Conservation (phyloP, 2,888 invertebrate species). For the Seira sanloemensis region DNA sequence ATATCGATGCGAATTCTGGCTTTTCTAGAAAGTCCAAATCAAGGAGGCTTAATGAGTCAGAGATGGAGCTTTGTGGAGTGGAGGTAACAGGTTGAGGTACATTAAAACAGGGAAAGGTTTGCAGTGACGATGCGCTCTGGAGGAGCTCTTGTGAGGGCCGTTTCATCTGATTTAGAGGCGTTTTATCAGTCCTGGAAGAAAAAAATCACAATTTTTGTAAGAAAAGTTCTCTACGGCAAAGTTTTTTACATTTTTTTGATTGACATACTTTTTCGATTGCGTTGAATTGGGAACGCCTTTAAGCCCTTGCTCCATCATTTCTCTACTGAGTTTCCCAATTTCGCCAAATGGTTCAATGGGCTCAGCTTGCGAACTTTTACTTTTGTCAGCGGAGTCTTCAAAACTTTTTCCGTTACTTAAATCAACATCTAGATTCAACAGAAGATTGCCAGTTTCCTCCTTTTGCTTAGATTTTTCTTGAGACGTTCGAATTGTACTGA, state of each 20-base stretch:
- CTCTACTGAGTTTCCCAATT: conserved; percentile 68
- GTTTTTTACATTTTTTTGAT: neutral
- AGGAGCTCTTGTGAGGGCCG: conserved; percentile 37
- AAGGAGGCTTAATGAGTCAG: conserved; percentile 40
- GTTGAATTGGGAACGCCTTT: conserved; percentile 39
- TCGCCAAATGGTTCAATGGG: conserved; percentile 64
- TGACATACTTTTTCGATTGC: conserved; percentile 56
- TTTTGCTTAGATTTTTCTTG: neutral
- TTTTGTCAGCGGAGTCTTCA: neutral
- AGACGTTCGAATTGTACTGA: neutral
- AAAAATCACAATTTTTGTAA: neutral
- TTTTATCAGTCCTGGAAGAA: conserved; percentile 56
- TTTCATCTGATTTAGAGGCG: conserved; percentile 60
- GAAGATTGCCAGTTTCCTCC: conserved; percentile 50
- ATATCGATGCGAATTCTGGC: conserved; percentile 13
- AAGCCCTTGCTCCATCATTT: conserved; percentile 70
- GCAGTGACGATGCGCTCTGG: neutral
- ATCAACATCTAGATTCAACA: conserved; percentile 70
- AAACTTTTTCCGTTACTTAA: conserved; percentile 11
- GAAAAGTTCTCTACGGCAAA: neutral
- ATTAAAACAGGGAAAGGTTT: neutral
- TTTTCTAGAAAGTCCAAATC: conserved; percentile 70
- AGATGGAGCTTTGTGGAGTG: neutral
- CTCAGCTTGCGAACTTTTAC: conserved; percentile 24
- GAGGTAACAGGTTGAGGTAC: neutral